Evolutionary conservation across 2,888 invertebrate species (phyloP), one percentile per base, ranked within the genome.

Genomic region (Orthosia gothica): DNA sequence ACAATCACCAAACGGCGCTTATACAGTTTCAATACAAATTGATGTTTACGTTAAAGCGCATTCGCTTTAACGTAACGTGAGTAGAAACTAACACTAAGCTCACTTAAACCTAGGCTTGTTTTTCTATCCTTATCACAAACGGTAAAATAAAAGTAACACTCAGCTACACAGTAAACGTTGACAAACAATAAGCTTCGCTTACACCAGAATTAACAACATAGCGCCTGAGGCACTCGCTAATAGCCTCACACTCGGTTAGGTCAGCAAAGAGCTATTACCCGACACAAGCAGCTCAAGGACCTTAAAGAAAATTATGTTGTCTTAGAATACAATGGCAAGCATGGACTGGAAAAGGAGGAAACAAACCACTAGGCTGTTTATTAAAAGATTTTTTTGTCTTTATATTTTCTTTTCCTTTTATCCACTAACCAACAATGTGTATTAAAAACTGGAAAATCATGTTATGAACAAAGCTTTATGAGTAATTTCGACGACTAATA

Each of bases 241-340:
- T 76, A 23, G 11, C 32, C 54, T 49, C 23, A 32, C 23, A 70
- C 70, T 76, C 65, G 47, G 54, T 72, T 74, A 61, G 64, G 49
- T 68, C 75, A 71, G 71, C 76, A 74, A 84, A 85, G 76, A 84
- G 55, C 78, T 75, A 79, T 86, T 82, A 74, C 62, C 23, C 61
- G 59, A 63, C 12, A 58, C 54, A 72, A 59, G 32, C 58, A 57
- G n/a, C 61, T 71, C 70, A 72, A 74, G 59, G 61, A 63, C 70
- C 66, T 73, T 54, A 63, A 54, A 57, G 75, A 77, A 84, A 84
- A 80, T 83, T 40, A 70, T 75, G 64, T 72, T 72, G 70, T 76
- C 70, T 69, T 70, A 20, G 62, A 59, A 74, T 67, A 70, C 73
- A 76, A 73, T 69, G 59, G 16, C 20, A 61, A 69, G 47, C 40